These are phyloP conservation scores for Conistra vaccinii DNA, from an alignment of 2,888 invertebrate genomes.

Conservation along the genomic window DNA sequence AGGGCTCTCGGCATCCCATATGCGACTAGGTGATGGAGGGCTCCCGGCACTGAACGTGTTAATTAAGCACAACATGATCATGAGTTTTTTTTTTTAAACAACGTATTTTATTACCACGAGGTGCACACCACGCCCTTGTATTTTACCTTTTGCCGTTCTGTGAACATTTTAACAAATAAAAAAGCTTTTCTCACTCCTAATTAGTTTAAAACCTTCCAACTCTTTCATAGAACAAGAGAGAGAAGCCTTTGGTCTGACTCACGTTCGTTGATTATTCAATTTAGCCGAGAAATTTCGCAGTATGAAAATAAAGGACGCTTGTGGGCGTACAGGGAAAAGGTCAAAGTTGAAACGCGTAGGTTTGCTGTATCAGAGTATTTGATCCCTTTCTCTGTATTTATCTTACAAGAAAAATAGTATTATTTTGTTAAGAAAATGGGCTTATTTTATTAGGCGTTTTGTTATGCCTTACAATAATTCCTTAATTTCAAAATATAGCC, in stretches of 20 bases:
- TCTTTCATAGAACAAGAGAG: background rate
- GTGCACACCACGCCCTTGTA: no score
- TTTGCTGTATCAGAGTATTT: constrained; percentile 38
- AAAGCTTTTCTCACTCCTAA: background rate
- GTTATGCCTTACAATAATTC: no score
- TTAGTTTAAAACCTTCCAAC: constrained; percentile 9
- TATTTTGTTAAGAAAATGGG: background rate
- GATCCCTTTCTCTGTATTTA: constrained; percentile 45
- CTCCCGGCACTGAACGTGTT: no score
- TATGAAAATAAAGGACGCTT: constrained; percentile 52
- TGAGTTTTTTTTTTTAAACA: background rate
- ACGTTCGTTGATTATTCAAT: constrained; percentile 43
- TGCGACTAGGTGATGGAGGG: no score
- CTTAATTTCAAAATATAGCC: no score
- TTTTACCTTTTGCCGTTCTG: background rate
- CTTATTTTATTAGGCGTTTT: constrained; percentile 2
- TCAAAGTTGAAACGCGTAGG: constrained; percentile 71
- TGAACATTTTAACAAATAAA: constrained; percentile 3
- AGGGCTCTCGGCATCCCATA: no score
- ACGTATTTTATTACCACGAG: background rate
- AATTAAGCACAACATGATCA: no score
- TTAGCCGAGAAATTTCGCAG: constrained; percentile 41
- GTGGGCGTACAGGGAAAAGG: constrained; percentile 71
- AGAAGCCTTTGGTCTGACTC: constrained; percentile 7
- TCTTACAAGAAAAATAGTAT: constrained; percentile 17